Evolutionary conservation across 2,797 vertebrate species (phyloP), one percentile per base, ranked within the genome.

Genomic region (Thunnus albacares): DNA sequence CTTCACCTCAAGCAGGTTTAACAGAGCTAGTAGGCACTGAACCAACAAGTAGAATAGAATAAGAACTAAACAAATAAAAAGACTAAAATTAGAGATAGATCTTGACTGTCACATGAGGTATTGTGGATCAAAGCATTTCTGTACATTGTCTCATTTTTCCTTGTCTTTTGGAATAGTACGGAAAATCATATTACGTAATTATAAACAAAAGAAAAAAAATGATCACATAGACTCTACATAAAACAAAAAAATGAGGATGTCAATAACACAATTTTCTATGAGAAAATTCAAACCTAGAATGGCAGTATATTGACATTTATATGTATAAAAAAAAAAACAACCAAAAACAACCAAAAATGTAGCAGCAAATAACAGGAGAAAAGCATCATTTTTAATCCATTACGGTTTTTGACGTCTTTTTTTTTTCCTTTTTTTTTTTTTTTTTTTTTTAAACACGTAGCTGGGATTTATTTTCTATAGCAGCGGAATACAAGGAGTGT

Each of bases 101-200:
- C 94, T 95, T 94, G 95, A 96, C 95, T 96, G 96, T 96, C 96
- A 95, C 94, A 96, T 98, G 98, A 99, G 98, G 98, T 99, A 99
- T 97, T 94, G 94, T 97, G 96, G 95, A 96, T 96, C 92, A 93
- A 95, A 97, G 95, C 95, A 95, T 97, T 92, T 92, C 90, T 93
- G 89, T 93, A 91, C 90, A 92, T 90, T 17, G 76, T 90, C 85
- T 91, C 80, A 95, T 91, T 83, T 85, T 51, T 20, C 49, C 49
- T 49, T 60, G 15, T 86, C 96, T 94, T 98, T 98, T 97, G 97
- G 97, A 97, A 97, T 97, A 97, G 96, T 96, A 96, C 94, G 94
- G 96, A 97, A 86, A 97, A 96, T 97, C 96, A 97, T 96, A 96
- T 95, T 94, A 96, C 91, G 93, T 95, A 96, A 88, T 85, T 68